phyloP scores from a whole-genome alignment of 2,113 vertebrate genomes.

The Pterophyllum scalare region DNA sequence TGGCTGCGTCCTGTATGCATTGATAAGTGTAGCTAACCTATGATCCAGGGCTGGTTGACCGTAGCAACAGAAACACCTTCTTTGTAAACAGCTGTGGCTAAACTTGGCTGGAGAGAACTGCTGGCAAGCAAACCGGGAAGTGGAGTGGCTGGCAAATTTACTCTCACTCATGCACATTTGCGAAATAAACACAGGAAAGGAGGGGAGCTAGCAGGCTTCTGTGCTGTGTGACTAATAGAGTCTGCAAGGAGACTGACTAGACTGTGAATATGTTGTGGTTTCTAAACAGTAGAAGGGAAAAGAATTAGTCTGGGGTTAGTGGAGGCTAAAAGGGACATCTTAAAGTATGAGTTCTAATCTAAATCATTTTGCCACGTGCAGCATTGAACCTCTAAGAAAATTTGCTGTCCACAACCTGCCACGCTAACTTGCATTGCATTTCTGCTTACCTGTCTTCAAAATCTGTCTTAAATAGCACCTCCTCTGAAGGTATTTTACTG shows the following conservation, averaged over 20 bases:
- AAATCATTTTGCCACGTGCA: conserved; percentile 3
- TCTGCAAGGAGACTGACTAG: conserved; percentile 63
- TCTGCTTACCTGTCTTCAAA: background rate
- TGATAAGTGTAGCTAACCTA: conserved; percentile 28
- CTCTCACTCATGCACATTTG: conserved; percentile 66
- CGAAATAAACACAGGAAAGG: conserved; percentile 64
- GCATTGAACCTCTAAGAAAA: conserved; percentile 9
- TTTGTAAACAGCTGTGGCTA: conserved; percentile 60
- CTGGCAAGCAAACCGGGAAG: conserved; percentile 58
- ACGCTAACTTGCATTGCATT: background rate
- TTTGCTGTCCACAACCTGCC: conserved; percentile 10
- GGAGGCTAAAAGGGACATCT: conserved; percentile 22
- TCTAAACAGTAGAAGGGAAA: conserved; percentile 56
- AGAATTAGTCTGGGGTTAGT: conserved; percentile 44
- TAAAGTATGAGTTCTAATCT: background rate
- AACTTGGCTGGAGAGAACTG: conserved; percentile 51
- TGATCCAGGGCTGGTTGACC: background rate
- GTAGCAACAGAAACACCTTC: conserved; percentile 50
- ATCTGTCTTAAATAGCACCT: conserved; percentile 15
- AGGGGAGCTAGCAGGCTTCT: conserved; percentile 38
- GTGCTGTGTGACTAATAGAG: conserved; percentile 67
- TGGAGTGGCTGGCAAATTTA: conserved; percentile 63
- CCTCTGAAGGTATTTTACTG: conserved; percentile 16
- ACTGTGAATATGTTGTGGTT: conserved; percentile 69
- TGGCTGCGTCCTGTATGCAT: conserved; percentile 8